These are phyloP conservation scores for Patella ulyssiponensis DNA, from an alignment of 2,888 invertebrate species.

Conservation along the genomic window DNA sequence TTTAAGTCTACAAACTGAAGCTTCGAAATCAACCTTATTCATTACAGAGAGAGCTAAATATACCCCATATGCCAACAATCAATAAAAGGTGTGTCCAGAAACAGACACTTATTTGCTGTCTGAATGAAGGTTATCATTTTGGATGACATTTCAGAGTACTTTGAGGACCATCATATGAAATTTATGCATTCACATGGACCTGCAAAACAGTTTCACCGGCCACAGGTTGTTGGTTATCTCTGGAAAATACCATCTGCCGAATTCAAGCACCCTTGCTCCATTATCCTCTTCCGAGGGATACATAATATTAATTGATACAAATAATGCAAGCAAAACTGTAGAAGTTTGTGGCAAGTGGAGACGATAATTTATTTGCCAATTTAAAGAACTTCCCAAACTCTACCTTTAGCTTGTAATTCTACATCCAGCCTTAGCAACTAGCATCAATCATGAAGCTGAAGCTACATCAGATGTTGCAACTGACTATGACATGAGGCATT, in stretches of 20 bases:
- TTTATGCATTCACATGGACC: neutral
- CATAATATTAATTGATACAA: neutral
- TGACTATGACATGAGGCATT: no score
- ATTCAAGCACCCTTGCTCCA: neutral
- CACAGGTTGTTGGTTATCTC: neutral
- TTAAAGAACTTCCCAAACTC: no score
- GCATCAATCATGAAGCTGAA: neutral
- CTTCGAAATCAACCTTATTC: no score
- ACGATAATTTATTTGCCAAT: neutral
- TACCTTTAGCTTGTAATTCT: neutral
- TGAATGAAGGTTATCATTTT: neutral
- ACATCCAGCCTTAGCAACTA: no score
- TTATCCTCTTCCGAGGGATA: neutral
- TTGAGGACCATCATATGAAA: neutral
- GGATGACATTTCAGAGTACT: constrained; percentile 9
- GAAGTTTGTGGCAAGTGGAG: neutral
- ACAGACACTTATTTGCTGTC: neutral
- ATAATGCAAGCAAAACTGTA: neutral
- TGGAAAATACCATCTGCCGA: neutral
- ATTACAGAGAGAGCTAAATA: no score
- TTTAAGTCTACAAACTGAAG: neutral
- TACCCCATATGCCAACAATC: neutral
- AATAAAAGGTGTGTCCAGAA: neutral
- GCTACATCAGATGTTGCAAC: no score
- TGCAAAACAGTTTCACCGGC: neutral